Base-by-base conservation (phyloP, 2,888 invertebrate species). In the Nomada hirtipes region DNA sequence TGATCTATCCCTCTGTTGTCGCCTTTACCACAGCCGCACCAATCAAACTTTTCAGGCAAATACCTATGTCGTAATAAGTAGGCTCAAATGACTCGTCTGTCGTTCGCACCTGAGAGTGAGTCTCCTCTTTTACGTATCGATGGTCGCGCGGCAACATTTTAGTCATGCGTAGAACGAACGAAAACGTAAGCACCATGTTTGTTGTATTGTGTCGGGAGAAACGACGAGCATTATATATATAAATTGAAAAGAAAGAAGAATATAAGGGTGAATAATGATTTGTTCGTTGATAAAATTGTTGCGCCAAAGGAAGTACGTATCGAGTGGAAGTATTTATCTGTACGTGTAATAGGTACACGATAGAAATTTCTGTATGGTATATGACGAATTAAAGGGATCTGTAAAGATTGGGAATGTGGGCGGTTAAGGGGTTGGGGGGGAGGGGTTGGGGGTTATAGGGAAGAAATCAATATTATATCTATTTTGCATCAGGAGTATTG, bases 401-500 rank as follows among this genome's bases (percentile, higher is more conserved):
- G 36, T 10, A 1, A 57, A 10, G 4, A 23, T 23, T 36, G 36
- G 36, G 4, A 36, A 36, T 36, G 36, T 36, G 4, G 36, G 4
- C 0, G 36, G 36, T 7, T 36, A 13, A 10, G 4, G 7, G 55
- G 47, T 11, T 36, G 7, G 36, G 7, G 1, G 53, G 2, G 2
- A 13, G 36, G 44, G 73, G 64, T 26, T 20, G 69, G 63, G 55
- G 67, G 47, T 36, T 13, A 23, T n/a, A 15, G 36, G 15, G n/a
- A 52, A 23, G 52, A 81, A 59, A 82, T 64, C 70, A 70, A 86
- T 79, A 84, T 86, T 83, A 68, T 71, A 85, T 84, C 79, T 84
- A 81, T 83, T 82, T 85, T 85, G 86, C 88, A 85, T 83, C 80
- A 68, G 82, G 83, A 73, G 82, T 80, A 88, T 84, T 89, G 87